Conservation (phyloP, 2,888 invertebrate genomes). For the Caenorhabditis afra region DNA sequence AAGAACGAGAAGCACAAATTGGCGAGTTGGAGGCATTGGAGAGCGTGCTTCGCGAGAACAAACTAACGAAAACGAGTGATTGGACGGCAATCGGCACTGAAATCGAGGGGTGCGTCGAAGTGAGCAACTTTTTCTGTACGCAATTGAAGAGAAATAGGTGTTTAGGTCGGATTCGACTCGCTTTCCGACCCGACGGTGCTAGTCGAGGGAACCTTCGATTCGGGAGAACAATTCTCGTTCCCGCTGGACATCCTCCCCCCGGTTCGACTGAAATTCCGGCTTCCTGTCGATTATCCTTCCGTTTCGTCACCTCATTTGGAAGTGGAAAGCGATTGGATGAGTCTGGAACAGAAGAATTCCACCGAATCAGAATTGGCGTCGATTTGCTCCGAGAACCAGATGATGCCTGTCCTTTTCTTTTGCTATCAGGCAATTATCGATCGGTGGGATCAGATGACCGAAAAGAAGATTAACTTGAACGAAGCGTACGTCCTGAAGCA, state of each 20-base stretch:
- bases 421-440: constrained; percentile 60
- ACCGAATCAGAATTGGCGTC: constrained; percentile 28
- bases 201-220: constrained; percentile 13
- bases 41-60: constrained; percentile 50
- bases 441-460: constrained; percentile 16
- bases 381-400: constrained; percentile 46
- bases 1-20: constrained; percentile 36
- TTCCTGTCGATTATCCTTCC: constrained; percentile 39
- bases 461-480: constrained; percentile 25
- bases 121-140: neutral
- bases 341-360: constrained; percentile 4
- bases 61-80: constrained; percentile 40
- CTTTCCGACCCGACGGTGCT: constrained; percentile 17
- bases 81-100: constrained; percentile 26
- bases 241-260: constrained; percentile 39
- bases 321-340: constrained; percentile 52
- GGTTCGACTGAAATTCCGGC: constrained; percentile 25
- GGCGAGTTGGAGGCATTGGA: constrained; percentile 51
- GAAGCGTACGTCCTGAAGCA: constrained; percentile 17
- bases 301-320: constrained; percentile 28
- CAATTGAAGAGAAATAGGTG: neutral
- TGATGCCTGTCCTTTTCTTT: constrained; percentile 52
- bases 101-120: constrained; percentile 43
- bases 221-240: constrained; percentile 25
- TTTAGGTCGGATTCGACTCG: constrained; percentile 41